These are phyloP conservation scores for Phorcus lineatus DNA, from an alignment of 2,888 invertebrate genomes.

Conservation along the genomic window DNA sequence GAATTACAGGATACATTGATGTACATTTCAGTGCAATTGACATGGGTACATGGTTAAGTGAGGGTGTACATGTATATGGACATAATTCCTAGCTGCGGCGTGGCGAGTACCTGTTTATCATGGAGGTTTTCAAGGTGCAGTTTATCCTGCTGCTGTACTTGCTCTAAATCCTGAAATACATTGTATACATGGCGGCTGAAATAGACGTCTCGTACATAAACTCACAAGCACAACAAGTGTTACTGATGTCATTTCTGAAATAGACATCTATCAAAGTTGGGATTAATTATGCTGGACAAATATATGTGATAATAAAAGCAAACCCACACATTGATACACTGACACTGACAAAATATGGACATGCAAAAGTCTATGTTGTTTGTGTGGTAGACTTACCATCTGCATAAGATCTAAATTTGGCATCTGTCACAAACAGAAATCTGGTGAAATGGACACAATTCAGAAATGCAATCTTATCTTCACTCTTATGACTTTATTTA, in stretches of 20 bases:
- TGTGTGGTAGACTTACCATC: too few relatives aligned
- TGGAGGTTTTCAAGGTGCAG: conserved; percentile 69
- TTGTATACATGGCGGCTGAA: neutral
- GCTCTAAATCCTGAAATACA: conserved; percentile 67
- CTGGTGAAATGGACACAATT: neutral
- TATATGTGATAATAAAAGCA: neutral
- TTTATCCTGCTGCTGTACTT: conserved; percentile 70
- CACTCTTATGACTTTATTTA: too few relatives aligned
- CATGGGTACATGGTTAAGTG: neutral
- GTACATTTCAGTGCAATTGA: neutral
- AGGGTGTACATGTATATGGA: neutral
- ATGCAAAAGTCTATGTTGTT: too few relatives aligned
- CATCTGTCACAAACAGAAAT: too few relatives aligned
- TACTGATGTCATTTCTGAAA: neutral
- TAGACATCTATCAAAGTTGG: neutral
- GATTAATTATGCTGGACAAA: neutral
- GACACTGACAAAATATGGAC: too few relatives aligned
- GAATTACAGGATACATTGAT: neutral
- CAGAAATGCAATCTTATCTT: too few relatives aligned
- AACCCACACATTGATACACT: neutral
- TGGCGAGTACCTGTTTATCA: conserved; percentile 69
- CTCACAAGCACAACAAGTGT: too few relatives aligned
- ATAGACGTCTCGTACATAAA: too few relatives aligned
- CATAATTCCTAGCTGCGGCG: neutral
- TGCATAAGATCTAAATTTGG: too few relatives aligned